A percentile compares a stretch with the other conserved stretches of the same genome.
Conservation (phyloP, 2,113 vertebrate genomes). For the Siniperca chuatsi region DNA sequence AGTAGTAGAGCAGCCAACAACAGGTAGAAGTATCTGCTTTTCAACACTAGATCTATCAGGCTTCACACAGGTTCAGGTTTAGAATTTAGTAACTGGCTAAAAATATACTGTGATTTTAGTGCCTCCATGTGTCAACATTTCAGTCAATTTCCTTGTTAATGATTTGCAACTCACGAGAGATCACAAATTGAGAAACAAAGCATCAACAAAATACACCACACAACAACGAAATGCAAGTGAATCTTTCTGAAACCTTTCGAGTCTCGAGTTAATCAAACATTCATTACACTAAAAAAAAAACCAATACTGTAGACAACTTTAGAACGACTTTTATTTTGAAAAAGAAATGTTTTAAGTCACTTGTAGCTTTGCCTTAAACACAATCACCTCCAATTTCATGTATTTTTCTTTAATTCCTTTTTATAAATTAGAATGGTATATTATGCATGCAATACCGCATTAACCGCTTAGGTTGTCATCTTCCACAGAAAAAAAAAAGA, state of each 20-base stretch:
- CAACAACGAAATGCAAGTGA: background rate
- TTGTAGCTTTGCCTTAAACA: conserved; percentile 80
- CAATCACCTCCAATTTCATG: conserved; percentile 74
- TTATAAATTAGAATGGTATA: conserved; percentile 83
- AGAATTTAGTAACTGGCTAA: background rate
- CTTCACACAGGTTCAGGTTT: background rate
- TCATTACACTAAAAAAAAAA: background rate
- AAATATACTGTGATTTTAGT: background rate
- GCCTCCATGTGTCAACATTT: background rate
- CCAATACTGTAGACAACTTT: conserved; percentile 22
- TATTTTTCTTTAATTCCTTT: conserved; percentile 75
- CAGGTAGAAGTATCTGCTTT: background rate
- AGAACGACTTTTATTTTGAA: conserved; percentile 81
- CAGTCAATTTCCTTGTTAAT: background rate
- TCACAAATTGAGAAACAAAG: background rate
- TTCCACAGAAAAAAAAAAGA: conserved; percentile 77
- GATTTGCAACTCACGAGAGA: background rate
- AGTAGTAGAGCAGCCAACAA: too few species aligned
- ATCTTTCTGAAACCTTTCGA: background rate
- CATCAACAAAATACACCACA: background rate
- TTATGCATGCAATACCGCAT: conserved; percentile 86
- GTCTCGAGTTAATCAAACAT: background rate
- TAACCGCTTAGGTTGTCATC: conserved; percentile 78
- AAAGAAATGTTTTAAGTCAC: conserved; percentile 80
- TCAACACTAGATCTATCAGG: background rate